phyloP scores from a whole-genome alignment of 2,797 vertebrate species.

The Poecilia gillii region DNA sequence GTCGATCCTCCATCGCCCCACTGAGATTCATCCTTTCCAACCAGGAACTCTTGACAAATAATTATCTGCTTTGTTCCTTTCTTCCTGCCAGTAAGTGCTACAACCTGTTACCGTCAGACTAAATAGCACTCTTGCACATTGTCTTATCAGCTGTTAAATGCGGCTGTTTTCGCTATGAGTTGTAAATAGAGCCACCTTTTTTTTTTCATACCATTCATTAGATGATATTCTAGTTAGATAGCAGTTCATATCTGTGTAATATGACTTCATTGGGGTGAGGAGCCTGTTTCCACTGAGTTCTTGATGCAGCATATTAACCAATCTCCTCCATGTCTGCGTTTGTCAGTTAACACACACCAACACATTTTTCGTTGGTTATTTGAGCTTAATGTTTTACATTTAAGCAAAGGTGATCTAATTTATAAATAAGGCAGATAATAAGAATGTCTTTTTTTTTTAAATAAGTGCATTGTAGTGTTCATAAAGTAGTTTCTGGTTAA shows the following conservation, averaged over 20 bases:
- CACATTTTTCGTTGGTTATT: background rate
- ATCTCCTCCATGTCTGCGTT: constrained; percentile 13
- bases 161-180: constrained; percentile 7
- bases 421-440: background rate
- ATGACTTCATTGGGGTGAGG: background rate
- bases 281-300: constrained; percentile 34
- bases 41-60: constrained; percentile 67
- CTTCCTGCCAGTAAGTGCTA: constrained; percentile 73
- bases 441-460: background rate
- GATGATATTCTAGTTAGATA: background rate
- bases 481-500: background rate
- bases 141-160: constrained; percentile 32
- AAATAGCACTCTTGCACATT: constrained; percentile 27
- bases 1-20: constrained; percentile 11
- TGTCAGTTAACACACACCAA: background rate
- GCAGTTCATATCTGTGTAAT: constrained; percentile 2
- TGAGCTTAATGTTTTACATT: background rate
- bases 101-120: constrained; percentile 58
- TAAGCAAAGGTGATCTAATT: background rate
- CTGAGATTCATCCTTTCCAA: constrained; percentile 29
- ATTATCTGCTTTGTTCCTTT: constrained; percentile 43
- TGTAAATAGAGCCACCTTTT: constrained; percentile 22
- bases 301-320: constrained; percentile 2
- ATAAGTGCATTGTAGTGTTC: background rate
- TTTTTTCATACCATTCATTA: constrained; percentile 20